Base-by-base conservation (phyloP, 2,113 vertebrate species). In the Jaculus jaculus region DNA sequence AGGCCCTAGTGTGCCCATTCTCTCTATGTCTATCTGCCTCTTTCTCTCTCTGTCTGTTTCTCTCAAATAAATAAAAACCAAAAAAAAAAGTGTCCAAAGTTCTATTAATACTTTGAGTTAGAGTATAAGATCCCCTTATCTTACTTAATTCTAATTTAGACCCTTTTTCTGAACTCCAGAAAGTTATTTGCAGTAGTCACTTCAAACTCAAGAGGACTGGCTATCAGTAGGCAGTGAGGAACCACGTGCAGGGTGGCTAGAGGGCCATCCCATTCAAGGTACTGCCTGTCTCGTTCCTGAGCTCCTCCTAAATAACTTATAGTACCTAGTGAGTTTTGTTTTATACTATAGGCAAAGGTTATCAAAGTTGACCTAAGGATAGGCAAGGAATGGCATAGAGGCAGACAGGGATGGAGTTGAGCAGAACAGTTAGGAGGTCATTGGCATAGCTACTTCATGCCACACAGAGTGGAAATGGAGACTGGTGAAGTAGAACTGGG, bases 211-310 rank as follows among this genome's bases (percentile, higher is more conserved):
- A 37, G 37, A 71, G 26, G 16, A 15, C 32, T 26, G 77, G n/a
- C 12, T 20, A 0, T 18, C 16, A 28, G 34, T 0, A 39, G 72
- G 20, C 11, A 7, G 11, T 17, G 73, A 47, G 4, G 39, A 21
- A 4, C 0, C 3, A 1, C 0, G 0, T 74, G 21, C 21, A 16
- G n/a, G 21, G 21, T 71, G 30, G 9, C 60, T 15, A 3, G 21
- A 39, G 18, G 13, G 0, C 54, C 13, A 0, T 32, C 63, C 58
- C 75, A 4, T 61, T 61, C 21, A 39, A 5, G 47, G 9, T 63
- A 11, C 39, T 23, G 93, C 16, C 28, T 72, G 37, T 37, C 24
- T 89, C 42, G 2, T 72, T 89, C 37, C 39, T 63, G n/a, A 17
- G 28, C n/a, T 82, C 42, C 39, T 82, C 28, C 11, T 30, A 60